phyloP scores from a whole-genome alignment of 2,888 invertebrate genomes.

The Drosophila gaucha region DNA sequence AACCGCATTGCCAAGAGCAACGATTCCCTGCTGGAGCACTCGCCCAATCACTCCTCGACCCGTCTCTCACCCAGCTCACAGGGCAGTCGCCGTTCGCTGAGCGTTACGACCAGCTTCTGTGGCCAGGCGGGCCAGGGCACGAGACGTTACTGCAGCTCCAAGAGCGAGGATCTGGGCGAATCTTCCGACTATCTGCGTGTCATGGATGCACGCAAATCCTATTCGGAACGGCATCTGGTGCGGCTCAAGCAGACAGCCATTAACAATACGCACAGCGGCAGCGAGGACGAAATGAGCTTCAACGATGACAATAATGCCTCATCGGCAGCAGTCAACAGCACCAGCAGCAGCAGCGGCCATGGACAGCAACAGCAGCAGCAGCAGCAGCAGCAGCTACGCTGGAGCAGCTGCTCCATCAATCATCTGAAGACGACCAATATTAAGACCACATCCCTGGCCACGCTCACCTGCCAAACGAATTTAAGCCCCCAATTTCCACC shows the following conservation, averaged over 20 bases:
- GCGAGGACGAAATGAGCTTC: slow-evolving; percentile 82
- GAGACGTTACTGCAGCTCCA: slow-evolving; percentile 81
- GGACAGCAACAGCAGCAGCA: slow-evolving; percentile 37
- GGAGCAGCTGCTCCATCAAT: slow-evolving; percentile 83
- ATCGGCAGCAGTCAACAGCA: slow-evolving; percentile 36
- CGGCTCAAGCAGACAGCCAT: slow-evolving; percentile 84
- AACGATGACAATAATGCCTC: slow-evolving; percentile 83
- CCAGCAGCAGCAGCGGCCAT: slow-evolving; percentile 27
- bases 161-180: slow-evolving; percentile 82
- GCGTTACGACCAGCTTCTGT: slow-evolving; percentile 79
- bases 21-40: slow-evolving; percentile 83
- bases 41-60: slow-evolving; percentile 76
- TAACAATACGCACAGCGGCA: slow-evolving; percentile 80
- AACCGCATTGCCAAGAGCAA: slow-evolving; percentile 85
- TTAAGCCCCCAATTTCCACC: slow-evolving; percentile 59
- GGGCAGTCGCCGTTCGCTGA: slow-evolving; percentile 70
- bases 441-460: slow-evolving; percentile 84
- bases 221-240: slow-evolving; percentile 83
- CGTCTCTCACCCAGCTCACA: slow-evolving; percentile 79
- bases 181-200: slow-evolving; percentile 77
- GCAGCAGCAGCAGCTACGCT: slow-evolving; percentile 60
- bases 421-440: slow-evolving; percentile 84
- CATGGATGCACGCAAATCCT: slow-evolving; percentile 83
- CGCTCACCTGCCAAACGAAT: slow-evolving; percentile 82
- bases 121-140: slow-evolving; percentile 54